Conservation (phyloP, 2,797 vertebrate species). For the Chiloscyllium punctatum region DNA sequence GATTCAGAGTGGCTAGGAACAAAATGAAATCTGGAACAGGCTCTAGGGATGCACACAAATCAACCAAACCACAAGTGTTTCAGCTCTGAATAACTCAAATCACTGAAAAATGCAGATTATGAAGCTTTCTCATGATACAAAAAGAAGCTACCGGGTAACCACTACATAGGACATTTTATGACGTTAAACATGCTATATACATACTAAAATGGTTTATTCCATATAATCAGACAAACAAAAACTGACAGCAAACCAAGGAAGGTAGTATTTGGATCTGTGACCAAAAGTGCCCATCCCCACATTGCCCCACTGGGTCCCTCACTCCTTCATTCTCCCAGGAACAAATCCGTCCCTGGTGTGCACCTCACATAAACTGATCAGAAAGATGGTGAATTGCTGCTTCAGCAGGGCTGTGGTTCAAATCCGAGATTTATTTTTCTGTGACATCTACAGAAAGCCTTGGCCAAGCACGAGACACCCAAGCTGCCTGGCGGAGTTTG, state of each 20-base stretch:
- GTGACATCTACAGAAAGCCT: not conserved
- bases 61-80: not conserved
- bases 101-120: not conserved
- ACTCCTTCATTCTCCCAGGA: not conserved
- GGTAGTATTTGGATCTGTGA: not conserved
- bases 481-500: not conserved
- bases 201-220: not conserved
- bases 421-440: too few relatives aligned
- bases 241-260: not conserved
- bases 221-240: not conserved
- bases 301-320: not conserved
- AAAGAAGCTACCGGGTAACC: not conserved
- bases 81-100: not conserved
- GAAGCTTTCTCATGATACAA: not conserved
- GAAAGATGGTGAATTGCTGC: not conserved
- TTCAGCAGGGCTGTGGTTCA: too few relatives aligned
- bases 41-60: not conserved
- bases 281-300: not conserved
- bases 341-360: not conserved
- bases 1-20: not conserved
- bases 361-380: not conserved
- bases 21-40: not conserved
- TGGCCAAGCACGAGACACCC: not conserved
- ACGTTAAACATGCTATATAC: not conserved
- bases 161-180: not conserved